These are phyloP conservation scores for Caenorhabditis sp. DNA, from an alignment of 2,888 invertebrate species.

Conservation along the genomic window DNA sequence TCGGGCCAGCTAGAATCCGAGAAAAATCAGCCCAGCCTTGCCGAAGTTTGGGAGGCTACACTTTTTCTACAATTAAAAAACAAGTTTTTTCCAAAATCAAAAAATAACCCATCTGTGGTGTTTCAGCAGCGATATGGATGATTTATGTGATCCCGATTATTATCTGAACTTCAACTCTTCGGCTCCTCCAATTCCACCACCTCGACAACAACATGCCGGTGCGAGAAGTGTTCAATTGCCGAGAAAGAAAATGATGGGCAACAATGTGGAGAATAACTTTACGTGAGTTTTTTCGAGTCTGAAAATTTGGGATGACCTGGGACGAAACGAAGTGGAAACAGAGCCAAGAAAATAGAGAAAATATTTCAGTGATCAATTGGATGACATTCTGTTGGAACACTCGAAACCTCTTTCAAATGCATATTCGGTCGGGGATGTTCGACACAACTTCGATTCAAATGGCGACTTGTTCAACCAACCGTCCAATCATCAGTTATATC, in stretches of 20 bases:
- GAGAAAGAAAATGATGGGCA: conserved; percentile 54
- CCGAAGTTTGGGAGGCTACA: too few relatives aligned
- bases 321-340: neutral
- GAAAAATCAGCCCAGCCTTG: too few relatives aligned
- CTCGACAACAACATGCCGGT: conserved; percentile 45
- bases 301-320: neutral
- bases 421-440: conserved; percentile 42
- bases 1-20: too few relatives aligned
- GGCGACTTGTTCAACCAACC: neutral
- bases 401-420: conserved; percentile 28
- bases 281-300: neutral
- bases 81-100: conserved; percentile 6
- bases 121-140: conserved; percentile 68
- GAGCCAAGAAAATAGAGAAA: neutral
- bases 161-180: conserved; percentile 67
- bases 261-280: conserved; percentile 40
- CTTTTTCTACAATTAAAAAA: too few relatives aligned
- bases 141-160: conserved; percentile 69
- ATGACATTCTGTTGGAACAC: conserved; percentile 54
- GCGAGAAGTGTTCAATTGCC: conserved; percentile 60
- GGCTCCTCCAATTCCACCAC: conserved; percentile 20
- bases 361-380: conserved; percentile 52
- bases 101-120: too few relatives aligned
- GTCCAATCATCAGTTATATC: conserved; percentile 27
- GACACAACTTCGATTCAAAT: neutral